These are phyloP conservation scores for Tupiocoris notatus DNA, from an alignment of 2,888 invertebrate species.

Conservation along the genomic window DNA sequence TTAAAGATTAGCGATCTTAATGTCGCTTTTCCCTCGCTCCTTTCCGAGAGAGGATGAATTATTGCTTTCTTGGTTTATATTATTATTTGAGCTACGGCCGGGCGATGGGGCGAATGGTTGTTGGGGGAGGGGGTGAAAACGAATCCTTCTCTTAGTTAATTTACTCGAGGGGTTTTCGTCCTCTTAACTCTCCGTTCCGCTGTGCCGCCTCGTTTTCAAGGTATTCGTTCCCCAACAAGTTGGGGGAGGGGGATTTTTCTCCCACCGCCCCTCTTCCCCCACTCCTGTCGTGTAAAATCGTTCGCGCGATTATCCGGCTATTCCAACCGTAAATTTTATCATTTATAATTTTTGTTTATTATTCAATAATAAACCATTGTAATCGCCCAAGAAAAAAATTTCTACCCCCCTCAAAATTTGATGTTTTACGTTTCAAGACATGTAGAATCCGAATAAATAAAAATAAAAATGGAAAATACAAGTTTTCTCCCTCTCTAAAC, in stretches of 20 bases:
- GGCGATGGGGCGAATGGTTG: conserved; percentile 1
- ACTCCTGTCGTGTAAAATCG: too few relatives aligned
- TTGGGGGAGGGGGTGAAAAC: conserved; percentile 1
- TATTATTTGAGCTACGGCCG: conserved; percentile 48
- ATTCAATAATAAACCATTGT: too few relatives aligned
- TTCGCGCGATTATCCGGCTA: too few relatives aligned
- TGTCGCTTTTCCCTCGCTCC: conserved; percentile 48
- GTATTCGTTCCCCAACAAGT: not conserved
- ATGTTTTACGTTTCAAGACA: too few relatives aligned
- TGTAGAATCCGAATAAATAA: too few relatives aligned
- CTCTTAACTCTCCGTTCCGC: conserved; percentile 21
- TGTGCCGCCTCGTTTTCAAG: not conserved
- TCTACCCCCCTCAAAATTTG: too few relatives aligned
- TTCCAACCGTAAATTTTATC: too few relatives aligned
- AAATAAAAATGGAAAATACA: too few relatives aligned
- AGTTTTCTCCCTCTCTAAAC: too few relatives aligned
- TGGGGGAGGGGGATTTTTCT: not conserved
- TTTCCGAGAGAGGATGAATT: conserved; percentile 49
- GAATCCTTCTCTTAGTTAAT: conserved; percentile 39
- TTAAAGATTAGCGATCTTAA: conserved; percentile 53
- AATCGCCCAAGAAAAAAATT: too few relatives aligned
- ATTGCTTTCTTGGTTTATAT: conserved; percentile 52
- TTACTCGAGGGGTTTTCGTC: conserved; percentile 18
- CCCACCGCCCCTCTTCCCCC: not conserved
- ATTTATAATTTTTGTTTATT: too few relatives aligned